Conservation (phyloP, 2,113 vertebrate species). For the Zosterops japonicus region DNA sequence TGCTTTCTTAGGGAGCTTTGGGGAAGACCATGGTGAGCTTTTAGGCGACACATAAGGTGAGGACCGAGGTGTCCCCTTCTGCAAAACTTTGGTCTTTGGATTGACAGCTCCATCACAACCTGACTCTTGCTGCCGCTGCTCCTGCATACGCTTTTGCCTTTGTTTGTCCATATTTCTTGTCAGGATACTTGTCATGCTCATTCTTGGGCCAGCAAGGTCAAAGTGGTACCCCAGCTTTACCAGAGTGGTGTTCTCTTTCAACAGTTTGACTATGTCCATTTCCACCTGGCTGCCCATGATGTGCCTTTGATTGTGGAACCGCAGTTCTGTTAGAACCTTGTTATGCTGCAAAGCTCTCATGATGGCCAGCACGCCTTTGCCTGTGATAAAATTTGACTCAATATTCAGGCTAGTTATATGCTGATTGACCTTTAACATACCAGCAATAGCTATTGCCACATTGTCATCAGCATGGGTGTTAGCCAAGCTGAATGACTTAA, state of each 20-base stretch:
- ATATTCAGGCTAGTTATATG: constrained; percentile 89
- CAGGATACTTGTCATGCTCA: constrained; percentile 95
- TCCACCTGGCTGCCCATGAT: constrained; percentile 96
- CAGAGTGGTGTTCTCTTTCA: constrained; percentile 89
- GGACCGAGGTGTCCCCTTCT: constrained; percentile 81
- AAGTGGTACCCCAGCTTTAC: constrained; percentile 96
- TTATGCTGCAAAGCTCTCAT: constrained; percentile 87
- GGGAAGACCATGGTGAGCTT: constrained; percentile 86
- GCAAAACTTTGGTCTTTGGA: constrained; percentile 82
- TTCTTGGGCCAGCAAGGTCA: constrained; percentile 92
- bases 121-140: constrained; percentile 80
- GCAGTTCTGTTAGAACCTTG: constrained; percentile 87
- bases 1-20: constrained; percentile 80
- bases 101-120: constrained; percentile 64
- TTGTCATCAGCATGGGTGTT: constrained; percentile 91
- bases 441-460: constrained; percentile 85
- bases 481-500: constrained; percentile 87
- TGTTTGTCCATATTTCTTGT: constrained; percentile 95
- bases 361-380: constrained; percentile 90
- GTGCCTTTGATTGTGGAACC: constrained; percentile 98
- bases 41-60: constrained; percentile 86
- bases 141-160: constrained; percentile 90
- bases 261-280: constrained; percentile 94
- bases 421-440: constrained; percentile 86
- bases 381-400: constrained; percentile 95